Base-by-base conservation (phyloP, 2,888 invertebrate species). In the Syrista parreyssii region DNA sequence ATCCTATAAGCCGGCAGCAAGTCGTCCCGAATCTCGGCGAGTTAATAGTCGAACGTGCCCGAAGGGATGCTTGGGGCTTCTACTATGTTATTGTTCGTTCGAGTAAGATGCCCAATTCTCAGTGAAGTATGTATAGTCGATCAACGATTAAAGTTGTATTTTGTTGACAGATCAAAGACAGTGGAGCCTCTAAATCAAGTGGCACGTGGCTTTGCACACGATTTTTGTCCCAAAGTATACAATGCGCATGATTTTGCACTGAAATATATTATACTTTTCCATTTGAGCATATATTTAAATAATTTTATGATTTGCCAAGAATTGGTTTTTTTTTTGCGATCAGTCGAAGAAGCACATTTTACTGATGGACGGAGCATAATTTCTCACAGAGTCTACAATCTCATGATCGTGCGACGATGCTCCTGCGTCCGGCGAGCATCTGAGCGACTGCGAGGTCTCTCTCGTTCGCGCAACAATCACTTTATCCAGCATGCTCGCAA, bases 21-120 rank as follows among this genome's bases (percentile, higher is more conserved):
- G 80, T 82, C 83, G 84, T 86, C 80, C 83, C 87, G 84, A 88
- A 88, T 88, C 87, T 87, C 83, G 78, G 82, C 82, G 84, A 84
- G 86, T 88, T 88, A 87, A 88, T 88, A 88, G 87, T 85, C 82
- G 85, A 87, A 87, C 85, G 86, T 86, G 87, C 84, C 84, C 84
- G 81, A 76, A 84, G 85, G 82, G 83, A 82, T 83, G 80, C 86
- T 82, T 78, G 55, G 55, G 23, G 34, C 80, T 73, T 74, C 76
- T 75, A 81, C 78, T 74, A 81, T 79, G 81, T 85, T 83, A 79
- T 83, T 82, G 81, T 85, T 81, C 83, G 76, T 82, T 82, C 81
- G 78, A 80, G 78, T 79, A 79, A 83, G 82, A 76, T 82, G 78
- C 31, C 33, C 75, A 68, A 78, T 31, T 73, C 36, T 30, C 75